These are phyloP conservation scores for Drosophila tripunctata DNA, from an alignment of 2,888 invertebrate species.

Conservation along the genomic window DNA sequence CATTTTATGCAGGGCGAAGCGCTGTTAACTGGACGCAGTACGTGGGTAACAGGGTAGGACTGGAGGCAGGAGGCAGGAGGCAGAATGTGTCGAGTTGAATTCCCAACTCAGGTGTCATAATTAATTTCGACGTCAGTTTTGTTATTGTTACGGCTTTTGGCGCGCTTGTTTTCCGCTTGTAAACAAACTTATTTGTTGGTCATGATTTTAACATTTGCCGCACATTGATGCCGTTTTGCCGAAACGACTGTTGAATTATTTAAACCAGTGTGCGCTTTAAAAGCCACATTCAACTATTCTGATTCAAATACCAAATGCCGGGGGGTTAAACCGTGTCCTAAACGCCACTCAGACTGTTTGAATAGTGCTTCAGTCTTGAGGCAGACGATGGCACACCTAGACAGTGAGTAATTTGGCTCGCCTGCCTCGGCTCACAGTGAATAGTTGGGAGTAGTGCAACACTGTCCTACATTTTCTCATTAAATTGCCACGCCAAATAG, in stretches of 20 bases:
- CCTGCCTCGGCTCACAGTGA: constrained; percentile 24
- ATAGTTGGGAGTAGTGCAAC: constrained; percentile 25
- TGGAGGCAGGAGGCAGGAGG: background rate
- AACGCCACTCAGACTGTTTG: constrained; percentile 69
- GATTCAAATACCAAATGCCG: background rate
- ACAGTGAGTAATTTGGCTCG: too few relatives aligned
- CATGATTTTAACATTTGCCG: constrained; percentile 38
- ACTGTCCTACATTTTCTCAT: constrained; percentile 77
- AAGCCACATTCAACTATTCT: constrained; percentile 16
- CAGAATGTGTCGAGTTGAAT: constrained; percentile 14
- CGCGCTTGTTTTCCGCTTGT: constrained; percentile 47
- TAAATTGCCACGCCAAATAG: constrained; percentile 75
- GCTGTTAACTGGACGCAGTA: constrained; percentile 13
- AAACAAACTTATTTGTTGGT: constrained; percentile 50
- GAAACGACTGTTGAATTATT: constrained; percentile 38
- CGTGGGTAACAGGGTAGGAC: too few relatives aligned
- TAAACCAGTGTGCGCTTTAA: constrained; percentile 16
- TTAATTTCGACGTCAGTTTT: constrained; percentile 66
- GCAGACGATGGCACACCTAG: constrained; percentile 23
- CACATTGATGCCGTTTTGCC: constrained; percentile 32
- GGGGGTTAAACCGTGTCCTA: background rate
- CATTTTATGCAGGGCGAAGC: constrained; percentile 41
- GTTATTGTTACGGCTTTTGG: constrained; percentile 52
- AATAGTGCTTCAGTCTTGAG: constrained; percentile 64
- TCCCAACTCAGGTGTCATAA: constrained; percentile 62